Evolutionary conservation across 2,113 vertebrate species (phyloP).

Genomic region (Myrmecophaga tridactyla): DNA sequence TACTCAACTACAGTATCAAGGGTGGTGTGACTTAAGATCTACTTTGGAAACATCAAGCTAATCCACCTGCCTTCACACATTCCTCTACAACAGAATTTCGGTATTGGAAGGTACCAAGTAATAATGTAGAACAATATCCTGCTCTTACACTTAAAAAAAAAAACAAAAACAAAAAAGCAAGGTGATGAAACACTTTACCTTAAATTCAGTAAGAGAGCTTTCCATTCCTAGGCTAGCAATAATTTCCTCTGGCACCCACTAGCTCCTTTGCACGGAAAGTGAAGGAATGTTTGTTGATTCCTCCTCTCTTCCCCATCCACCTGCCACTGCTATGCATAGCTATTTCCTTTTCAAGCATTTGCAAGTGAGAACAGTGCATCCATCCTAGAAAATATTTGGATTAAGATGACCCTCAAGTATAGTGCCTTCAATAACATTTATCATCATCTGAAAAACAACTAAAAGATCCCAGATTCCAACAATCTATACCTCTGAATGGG

Average conservation of each 20-base stretch:
- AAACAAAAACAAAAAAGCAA: not conserved
- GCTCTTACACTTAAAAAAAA: not conserved
- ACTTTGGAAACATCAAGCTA: not conserved
- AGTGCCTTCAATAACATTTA: not conserved
- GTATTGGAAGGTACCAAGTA: not conserved
- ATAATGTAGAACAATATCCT: not conserved
- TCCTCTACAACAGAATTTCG: not conserved
- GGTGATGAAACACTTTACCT: not conserved
- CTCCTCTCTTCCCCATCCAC: not conserved
- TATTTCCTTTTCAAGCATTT: slow-evolving; percentile 1
- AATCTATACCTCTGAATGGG: not conserved
- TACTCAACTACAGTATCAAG: not conserved
- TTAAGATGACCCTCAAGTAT: not conserved
- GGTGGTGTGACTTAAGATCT: not conserved
- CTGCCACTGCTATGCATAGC: not conserved
- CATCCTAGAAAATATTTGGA: slow-evolving; percentile 26
- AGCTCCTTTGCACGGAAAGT: not conserved
- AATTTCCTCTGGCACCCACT: not conserved
- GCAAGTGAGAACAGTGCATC: slow-evolving; percentile 26
- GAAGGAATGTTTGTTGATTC: not conserved
- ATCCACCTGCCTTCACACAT: no score
- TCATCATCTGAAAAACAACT: not conserved
- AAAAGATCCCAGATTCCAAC: not conserved
- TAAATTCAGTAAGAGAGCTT: not conserved
- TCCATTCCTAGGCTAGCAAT: not conserved